Evolutionary conservation across 2,888 invertebrate species (phyloP).

Genomic region (Ochropleura leucogaster): DNA sequence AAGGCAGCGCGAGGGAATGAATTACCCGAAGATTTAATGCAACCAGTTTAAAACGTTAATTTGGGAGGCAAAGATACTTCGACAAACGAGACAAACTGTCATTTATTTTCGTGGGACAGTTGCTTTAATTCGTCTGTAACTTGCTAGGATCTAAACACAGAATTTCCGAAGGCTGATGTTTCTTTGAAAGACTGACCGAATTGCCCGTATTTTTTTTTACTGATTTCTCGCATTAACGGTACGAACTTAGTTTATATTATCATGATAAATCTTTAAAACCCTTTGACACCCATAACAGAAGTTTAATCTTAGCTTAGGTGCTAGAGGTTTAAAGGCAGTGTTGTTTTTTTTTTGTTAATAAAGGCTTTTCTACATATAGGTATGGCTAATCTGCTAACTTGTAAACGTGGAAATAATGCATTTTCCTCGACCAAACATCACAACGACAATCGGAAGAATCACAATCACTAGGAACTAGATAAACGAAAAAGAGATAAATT

Average conservation of each 20-base stretch:
- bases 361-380: too few species aligned
- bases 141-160: background rate
- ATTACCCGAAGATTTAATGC: conserved; percentile 23
- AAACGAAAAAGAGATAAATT: background rate
- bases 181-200: background rate
- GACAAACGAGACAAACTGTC: background rate
- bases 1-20: conserved; percentile 14
- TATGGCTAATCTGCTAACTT: too few species aligned
- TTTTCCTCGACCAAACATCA: background rate
- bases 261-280: too few species aligned
- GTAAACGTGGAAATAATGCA: too few species aligned
- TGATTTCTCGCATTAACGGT: too few species aligned
- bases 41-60: conserved; percentile 12
- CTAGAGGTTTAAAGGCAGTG: too few species aligned
- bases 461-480: background rate
- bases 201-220: too few species aligned
- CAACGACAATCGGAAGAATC: background rate
- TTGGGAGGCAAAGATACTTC: background rate
- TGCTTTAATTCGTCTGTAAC: background rate
- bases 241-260: too few species aligned
- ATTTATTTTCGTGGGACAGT: background rate
- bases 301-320: too few species aligned
- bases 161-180: background rate
- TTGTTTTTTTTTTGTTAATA: too few species aligned
- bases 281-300: too few species aligned